A percentile compares a stretch with the other conserved stretches of the same genome.
These are phyloP conservation scores for Pseudolaguvia tuberculata DNA, from an alignment of 2,113 vertebrate species.

Conservation along the genomic window DNA sequence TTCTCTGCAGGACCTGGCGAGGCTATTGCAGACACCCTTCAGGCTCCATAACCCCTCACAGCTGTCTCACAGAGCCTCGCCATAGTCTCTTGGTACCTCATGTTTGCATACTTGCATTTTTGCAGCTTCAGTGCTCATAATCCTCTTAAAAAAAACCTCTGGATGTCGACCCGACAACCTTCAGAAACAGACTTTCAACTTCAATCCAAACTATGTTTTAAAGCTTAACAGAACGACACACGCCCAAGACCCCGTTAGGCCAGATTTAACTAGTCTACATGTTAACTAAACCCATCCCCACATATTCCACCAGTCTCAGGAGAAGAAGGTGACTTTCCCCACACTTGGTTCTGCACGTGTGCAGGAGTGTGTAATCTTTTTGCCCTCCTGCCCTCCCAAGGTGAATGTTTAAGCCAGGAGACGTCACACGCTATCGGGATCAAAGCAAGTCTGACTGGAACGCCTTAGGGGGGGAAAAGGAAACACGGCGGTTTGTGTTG, in stretches of 20 bases:
- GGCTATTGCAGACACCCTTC: neutral
- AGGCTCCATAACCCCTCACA: neutral
- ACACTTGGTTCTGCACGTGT: constrained; percentile 64
- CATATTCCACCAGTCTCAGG: neutral
- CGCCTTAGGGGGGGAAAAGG: constrained; percentile 52
- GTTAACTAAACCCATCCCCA: neutral
- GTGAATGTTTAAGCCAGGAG: constrained; percentile 68
- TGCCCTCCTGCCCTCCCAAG: constrained; percentile 66
- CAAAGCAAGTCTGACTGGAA: constrained; percentile 70
- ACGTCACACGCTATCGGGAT: constrained; percentile 73
- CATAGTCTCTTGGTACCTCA: neutral
- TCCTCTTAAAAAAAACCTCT: neutral
- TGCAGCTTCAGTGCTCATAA: constrained; percentile 9
- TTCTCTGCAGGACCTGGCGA: neutral
- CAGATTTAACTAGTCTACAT: neutral
- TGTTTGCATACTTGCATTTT: neutral
- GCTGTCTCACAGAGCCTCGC: neutral
- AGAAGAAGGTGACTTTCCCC: constrained; percentile 78
- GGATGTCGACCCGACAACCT: neutral
- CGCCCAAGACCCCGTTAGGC: neutral
- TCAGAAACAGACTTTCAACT: neutral
- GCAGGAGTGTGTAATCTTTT: constrained; percentile 59
- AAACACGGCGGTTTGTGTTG: constrained; percentile 77
- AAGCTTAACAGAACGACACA: neutral
- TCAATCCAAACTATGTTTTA: too few relatives aligned